These are phyloP conservation scores for Gopherus evgoodei DNA, from an alignment of 2,113 vertebrate genomes.

Conservation along the genomic window DNA sequence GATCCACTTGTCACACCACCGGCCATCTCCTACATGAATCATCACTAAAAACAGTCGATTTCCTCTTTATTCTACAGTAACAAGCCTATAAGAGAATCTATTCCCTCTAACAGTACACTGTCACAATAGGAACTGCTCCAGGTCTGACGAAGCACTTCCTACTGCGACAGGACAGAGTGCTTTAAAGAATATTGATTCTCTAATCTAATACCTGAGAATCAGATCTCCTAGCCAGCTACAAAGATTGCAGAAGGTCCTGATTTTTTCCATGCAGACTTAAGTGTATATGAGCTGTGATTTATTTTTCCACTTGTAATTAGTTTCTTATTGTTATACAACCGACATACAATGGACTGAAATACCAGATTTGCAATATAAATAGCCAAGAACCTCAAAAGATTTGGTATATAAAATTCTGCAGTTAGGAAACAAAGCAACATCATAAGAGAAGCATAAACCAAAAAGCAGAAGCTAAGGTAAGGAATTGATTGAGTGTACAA, in stretches of 20 bases:
- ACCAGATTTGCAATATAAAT: not conserved
- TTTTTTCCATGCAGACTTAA: not conserved
- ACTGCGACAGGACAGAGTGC: not conserved
- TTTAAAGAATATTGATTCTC: not conserved
- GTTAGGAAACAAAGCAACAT: not conserved
- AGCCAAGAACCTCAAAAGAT: not conserved
- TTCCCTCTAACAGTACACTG: not conserved
- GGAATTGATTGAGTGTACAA: not conserved
- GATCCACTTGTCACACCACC: not conserved
- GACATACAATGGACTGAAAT: not conserved
- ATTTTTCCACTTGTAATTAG: not conserved
- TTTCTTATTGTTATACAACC: not conserved
- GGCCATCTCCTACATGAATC: not conserved
- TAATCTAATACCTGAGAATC: not conserved
- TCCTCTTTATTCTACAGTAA: not conserved
- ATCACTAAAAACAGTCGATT: not conserved
- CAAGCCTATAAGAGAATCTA: not conserved
- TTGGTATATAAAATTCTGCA: not conserved
- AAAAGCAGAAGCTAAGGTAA: not conserved
- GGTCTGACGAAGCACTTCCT: not conserved
- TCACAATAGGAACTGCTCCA: not conserved
- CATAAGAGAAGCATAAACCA: not conserved
- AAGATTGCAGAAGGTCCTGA: not conserved
- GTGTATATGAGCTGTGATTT: not conserved
- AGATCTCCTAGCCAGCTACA: not conserved